Conservation (phyloP, 1,140 invertebrate species). For the Archegozetes longisetosus region DNA sequence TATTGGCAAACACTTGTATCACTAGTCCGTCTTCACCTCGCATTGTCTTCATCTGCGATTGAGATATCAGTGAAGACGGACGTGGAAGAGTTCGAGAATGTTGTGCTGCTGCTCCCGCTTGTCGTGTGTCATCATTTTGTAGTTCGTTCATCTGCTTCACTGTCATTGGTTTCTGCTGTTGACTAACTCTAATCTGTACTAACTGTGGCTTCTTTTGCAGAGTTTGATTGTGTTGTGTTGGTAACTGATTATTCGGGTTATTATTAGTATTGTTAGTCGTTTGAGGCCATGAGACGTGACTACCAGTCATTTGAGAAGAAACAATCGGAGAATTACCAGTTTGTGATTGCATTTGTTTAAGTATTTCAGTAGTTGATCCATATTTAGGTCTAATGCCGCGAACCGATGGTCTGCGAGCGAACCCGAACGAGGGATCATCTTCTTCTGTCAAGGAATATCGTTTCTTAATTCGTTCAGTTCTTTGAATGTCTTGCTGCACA, state of each 20-base stretch:
- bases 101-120: not conserved
- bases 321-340: not conserved
- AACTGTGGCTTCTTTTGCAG: not conserved
- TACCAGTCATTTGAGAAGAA: not conserved
- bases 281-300: not conserved
- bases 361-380: constrained; percentile 56
- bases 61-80: not conserved
- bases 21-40: not conserved
- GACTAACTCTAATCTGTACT: not conserved
- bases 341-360: constrained; percentile 44
- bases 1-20: not conserved
- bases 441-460: constrained; percentile 38
- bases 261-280: not conserved
- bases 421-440: constrained; percentile 66
- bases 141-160: not conserved
- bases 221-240: not conserved
- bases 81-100: not conserved
- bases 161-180: not conserved
- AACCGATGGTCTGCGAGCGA: constrained; percentile 67
- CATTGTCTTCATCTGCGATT: not conserved
- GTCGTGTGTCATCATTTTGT: not conserved
- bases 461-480: constrained; percentile 60
- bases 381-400: constrained; percentile 48
- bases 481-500: constrained; percentile 57
- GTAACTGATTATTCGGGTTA: not conserved